Conservation (phyloP, 2,113 vertebrate genomes). For the Mellivora capensis region DNA sequence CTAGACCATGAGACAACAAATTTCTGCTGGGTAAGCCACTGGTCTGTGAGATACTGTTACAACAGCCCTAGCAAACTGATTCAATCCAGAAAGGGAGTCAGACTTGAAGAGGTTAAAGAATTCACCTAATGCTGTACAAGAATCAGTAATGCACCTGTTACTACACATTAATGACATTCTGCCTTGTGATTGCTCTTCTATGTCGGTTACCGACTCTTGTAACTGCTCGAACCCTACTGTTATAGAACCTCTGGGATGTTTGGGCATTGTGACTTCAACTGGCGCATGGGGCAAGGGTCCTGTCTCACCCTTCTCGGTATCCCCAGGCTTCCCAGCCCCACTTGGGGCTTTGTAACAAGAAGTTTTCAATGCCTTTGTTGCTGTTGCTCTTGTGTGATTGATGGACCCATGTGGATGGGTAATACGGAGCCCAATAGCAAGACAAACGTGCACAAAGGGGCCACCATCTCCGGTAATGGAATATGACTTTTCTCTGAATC, state of each 20-base stretch:
- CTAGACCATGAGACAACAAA: not conserved
- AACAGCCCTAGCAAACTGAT: not conserved
- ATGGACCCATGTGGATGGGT: not conserved
- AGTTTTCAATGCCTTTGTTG: not conserved
- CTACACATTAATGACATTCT: not conserved
- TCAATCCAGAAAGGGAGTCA: not conserved
- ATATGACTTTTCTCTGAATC: not conserved
- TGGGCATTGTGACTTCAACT: not conserved
- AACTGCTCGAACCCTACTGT: not conserved
- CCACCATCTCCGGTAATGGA: not conserved
- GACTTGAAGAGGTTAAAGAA: not conserved
- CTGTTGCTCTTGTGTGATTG: not conserved
- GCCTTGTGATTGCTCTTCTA: not conserved
- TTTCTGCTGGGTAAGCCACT: not conserved
- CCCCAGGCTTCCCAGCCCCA: not conserved
- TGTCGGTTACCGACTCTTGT: not conserved
- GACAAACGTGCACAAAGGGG: not conserved
- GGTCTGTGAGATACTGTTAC: not conserved
- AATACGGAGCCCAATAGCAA: not conserved
- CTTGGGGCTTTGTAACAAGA: not conserved
- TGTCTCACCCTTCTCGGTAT: not conserved
- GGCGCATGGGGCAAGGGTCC: not conserved
- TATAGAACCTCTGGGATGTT: not conserved
- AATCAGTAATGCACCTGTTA: not conserved
- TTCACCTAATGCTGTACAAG: not conserved